Evolutionary conservation across 2,113 vertebrate genomes (phyloP).

Genomic region (Paradisaea rubra): DNA sequence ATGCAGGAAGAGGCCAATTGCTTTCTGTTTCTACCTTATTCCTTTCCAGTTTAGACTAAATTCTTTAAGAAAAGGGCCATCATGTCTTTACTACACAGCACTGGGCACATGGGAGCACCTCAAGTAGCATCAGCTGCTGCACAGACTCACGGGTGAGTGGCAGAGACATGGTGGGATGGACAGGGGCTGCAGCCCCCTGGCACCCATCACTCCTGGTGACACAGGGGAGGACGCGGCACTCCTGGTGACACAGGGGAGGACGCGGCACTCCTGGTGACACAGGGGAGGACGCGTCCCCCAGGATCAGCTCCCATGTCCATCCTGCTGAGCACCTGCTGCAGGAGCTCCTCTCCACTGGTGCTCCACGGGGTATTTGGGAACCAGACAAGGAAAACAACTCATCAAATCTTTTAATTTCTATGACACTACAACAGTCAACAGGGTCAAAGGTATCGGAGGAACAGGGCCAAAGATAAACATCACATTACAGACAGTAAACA

Average conservation of each 20-base stretch:
- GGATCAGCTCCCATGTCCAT: fast-evolving
- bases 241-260: not conserved
- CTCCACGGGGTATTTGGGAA: not conserved
- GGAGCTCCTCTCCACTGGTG: not conserved
- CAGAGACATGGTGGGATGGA: not conserved
- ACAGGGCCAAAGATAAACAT: not conserved
- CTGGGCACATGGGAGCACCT: not conserved
- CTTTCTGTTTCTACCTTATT: not conserved
- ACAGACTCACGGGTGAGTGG: fast-evolving
- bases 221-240: not conserved
- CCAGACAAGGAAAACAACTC: slow-evolving; percentile 7
- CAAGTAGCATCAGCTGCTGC: not conserved
- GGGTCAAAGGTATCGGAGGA: not conserved
- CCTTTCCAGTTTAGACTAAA: not conserved
- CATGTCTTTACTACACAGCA: not conserved
- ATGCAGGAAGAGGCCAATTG: not conserved
- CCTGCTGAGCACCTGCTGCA: not conserved
- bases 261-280: not conserved
- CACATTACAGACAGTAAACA: slow-evolving; percentile 40
- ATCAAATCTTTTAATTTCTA: slow-evolving; percentile 61
- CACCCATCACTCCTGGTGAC: not conserved
- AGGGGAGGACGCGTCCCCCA: not conserved
- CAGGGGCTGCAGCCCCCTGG: not conserved
- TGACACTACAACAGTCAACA: slow-evolving; percentile 40
- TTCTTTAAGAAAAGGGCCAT: not conserved